Base-by-base conservation (phyloP, 2,888 invertebrate species). In the Barypeithes pellucidus region DNA sequence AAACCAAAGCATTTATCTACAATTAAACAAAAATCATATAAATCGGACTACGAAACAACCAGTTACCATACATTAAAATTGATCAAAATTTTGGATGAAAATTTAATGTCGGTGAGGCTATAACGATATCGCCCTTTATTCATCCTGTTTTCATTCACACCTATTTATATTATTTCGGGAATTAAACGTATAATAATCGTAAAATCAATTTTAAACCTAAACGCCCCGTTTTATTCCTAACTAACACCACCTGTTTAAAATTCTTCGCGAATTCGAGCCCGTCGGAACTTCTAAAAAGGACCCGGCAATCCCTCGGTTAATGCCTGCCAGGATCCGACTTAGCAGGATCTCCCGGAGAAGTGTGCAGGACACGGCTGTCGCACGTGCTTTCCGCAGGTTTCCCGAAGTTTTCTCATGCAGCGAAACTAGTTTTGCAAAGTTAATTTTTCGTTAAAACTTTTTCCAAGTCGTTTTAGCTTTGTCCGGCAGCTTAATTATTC, bases 281-380 rank as follows among this genome's bases (percentile, higher is more conserved):
- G 71, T 71, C 65, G 60, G 71, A 71, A 71, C 47, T 71, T 71
- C 22, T 65, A 71, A 57, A 71, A 71, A 71, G 50, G 71, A 71
- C 65, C 65, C 18, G 71, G 63, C 73, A 73, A 73, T 73, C 73
- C 73, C 50, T 43, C 33, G 67, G 73, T 73, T 73, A 73, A 73
- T 73, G 68, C 73, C 63, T 59, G 68, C 67, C 63, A 62, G 73
- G 68, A 73, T 73, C 68, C 60, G 73, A 73, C 73, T 73, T 68
- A 68, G 50, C 73, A 65, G 63, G 65, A 73, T 73, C 73, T 73
- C 29, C 39, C 41, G 60, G 29, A 73, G 65, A 68, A 73, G 73
- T 67, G 73, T 73, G 73, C 73, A 63, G 62, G 68, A 73, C 73
- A 73, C 73, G 73, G 54, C 39, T 68, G 68, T 63, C 73, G 73